These are phyloP conservation scores for Lamprologus sp. DNA, from an alignment of 2,113 vertebrate genomes.

Conservation along the genomic window DNA sequence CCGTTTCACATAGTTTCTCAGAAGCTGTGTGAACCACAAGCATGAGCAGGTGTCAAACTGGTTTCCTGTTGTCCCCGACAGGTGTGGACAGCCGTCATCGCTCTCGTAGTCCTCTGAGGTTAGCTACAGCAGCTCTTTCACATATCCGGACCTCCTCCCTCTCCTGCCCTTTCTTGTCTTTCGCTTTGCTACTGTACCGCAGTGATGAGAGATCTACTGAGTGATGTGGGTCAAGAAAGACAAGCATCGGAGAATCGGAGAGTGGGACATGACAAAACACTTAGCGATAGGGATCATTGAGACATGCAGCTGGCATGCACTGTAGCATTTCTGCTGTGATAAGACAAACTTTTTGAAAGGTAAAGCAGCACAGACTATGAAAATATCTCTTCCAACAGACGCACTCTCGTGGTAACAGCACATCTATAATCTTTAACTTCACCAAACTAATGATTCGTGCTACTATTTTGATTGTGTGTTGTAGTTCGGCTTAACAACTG, in stretches of 20 bases:
- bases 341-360: conserved; percentile 17
- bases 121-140: not conserved
- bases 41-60: conserved; percentile 28
- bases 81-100: conserved; percentile 40
- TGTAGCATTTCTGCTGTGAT: conserved; percentile 11
- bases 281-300: conserved; percentile 23
- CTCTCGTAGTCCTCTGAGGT: not conserved
- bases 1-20: not conserved
- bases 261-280: not conserved
- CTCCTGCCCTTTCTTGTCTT: not conserved
- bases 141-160: not conserved
- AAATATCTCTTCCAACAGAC: not conserved
- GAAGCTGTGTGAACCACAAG: not conserved
- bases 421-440: not conserved
- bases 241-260: not conserved
- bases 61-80: conserved; percentile 31
- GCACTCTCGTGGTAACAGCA: not conserved
- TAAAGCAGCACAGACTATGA: not conserved
- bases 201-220: conserved; percentile 28
- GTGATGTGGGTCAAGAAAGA: conserved; percentile 1
- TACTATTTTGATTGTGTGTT: not conserved
- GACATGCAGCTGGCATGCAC: not conserved
- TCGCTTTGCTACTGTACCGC: conserved; percentile 23
- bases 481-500: not conserved
- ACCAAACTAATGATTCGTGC: not conserved